Evolutionary conservation across 2,888 invertebrate species (phyloP).

Genomic region (Cryptosula pallasiana): DNA sequence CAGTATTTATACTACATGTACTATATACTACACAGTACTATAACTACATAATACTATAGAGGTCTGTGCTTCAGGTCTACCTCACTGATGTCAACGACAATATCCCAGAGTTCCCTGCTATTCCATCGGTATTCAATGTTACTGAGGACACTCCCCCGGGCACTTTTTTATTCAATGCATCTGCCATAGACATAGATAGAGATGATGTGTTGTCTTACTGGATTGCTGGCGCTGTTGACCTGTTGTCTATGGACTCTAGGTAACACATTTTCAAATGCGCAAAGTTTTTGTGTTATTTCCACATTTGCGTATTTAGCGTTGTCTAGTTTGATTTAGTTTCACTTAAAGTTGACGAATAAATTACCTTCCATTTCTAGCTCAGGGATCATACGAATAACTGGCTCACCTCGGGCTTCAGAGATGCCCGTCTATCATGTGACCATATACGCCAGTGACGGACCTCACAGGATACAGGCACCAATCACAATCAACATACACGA

Average conservation of each 20-base stretch:
- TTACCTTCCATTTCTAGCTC: neutral
- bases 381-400: neutral
- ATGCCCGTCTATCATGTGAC: neutral
- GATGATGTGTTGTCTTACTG: slow-evolving; percentile 6
- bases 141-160: neutral
- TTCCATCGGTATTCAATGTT: neutral
- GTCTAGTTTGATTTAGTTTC: too few species aligned
- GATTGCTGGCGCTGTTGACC: neutral
- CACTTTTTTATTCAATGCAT: neutral
- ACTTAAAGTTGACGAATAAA: too few species aligned
- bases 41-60: too few species aligned
- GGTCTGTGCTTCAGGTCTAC: too few species aligned
- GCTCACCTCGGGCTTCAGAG: neutral
- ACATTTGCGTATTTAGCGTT: too few species aligned
- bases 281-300: too few species aligned
- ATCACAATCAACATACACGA: neutral
- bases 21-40: too few species aligned
- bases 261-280: neutral
- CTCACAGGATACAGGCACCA: neutral
- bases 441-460: slow-evolving; percentile 21
- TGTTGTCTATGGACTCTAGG: neutral
- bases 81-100: slow-evolving; percentile 21
- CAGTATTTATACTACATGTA: too few species aligned
- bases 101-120: neutral
- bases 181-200: slow-evolving; percentile 13